Evolutionary conservation across 2,888 invertebrate genomes (phyloP).

Genomic region (Emmelina monodactyla): DNA sequence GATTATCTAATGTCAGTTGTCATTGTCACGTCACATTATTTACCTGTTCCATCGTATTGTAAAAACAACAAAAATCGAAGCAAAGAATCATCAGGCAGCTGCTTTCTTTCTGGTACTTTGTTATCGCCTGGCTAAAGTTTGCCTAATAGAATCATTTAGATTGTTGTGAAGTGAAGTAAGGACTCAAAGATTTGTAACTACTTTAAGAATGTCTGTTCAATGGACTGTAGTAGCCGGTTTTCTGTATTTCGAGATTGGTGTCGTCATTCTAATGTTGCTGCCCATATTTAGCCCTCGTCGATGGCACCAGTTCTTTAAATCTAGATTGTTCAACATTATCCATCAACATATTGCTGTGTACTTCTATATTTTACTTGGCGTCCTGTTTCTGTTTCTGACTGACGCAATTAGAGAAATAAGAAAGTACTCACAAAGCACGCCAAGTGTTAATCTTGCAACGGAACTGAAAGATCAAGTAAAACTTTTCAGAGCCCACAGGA

Average conservation of each 20-base stretch:
- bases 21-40: no score
- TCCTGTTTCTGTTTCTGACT: slow-evolving; percentile 71
- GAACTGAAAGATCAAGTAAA: slow-evolving; percentile 75
- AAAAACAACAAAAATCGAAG: no score
- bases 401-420: slow-evolving; percentile 77
- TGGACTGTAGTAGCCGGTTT: slow-evolving; percentile 80
- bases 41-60: no score
- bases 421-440: slow-evolving; percentile 68
- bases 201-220: slow-evolving; percentile 79
- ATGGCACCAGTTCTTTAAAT: slow-evolving; percentile 81
- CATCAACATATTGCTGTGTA: slow-evolving; percentile 71
- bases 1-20: no score
- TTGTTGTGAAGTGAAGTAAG: no score
- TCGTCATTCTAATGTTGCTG: slow-evolving; percentile 70
- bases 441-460: slow-evolving; percentile 54
- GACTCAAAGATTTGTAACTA: no score
- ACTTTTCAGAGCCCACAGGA: slow-evolving; percentile 79
- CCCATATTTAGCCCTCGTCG: slow-evolving; percentile 75
- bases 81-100: no score
- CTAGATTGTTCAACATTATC: slow-evolving; percentile 70
- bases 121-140: no score
- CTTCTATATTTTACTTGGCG: slow-evolving; percentile 67
- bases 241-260: slow-evolving; percentile 73
- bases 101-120: no score
- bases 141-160: no score